Evolutionary conservation across 2,888 invertebrate species (phyloP).

Genomic region (Apotomis turbidana): DNA sequence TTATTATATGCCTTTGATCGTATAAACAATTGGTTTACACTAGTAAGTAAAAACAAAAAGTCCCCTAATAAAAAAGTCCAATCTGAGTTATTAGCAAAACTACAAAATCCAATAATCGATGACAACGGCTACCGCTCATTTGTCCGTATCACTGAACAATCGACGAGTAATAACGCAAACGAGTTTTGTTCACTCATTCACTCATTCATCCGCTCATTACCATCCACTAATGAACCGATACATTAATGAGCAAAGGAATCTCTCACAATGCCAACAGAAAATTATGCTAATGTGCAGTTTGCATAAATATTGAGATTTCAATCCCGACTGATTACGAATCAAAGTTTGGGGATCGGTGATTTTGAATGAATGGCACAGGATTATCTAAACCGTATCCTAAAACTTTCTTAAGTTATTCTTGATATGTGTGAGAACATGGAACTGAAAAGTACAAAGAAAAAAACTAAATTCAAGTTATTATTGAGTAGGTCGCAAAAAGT

Average conservation of each 20-base stretch:
- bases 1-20: too few relatives aligned
- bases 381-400: too few relatives aligned
- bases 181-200: slow-evolving; percentile 26
- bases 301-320: slow-evolving; percentile 1
- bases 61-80: too few relatives aligned
- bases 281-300: slow-evolving; percentile 9
- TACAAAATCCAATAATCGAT: background rate
- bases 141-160: slow-evolving; percentile 27
- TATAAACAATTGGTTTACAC: too few relatives aligned
- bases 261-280: slow-evolving; percentile 16
- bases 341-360: background rate
- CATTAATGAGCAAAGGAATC: slow-evolving; percentile 22
- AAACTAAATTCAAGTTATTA: too few relatives aligned
- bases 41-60: too few relatives aligned
- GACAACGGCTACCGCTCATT: background rate
- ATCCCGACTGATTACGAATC: slow-evolving; percentile 9
- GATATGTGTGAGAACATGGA: too few relatives aligned
- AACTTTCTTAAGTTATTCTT: too few relatives aligned
- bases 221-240: slow-evolving; percentile 32
- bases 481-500: too few relatives aligned
- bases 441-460: too few relatives aligned
- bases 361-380: too few relatives aligned
- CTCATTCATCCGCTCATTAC: slow-evolving; percentile 29
- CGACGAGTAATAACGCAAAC: slow-evolving; percentile 37
- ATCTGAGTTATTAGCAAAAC: background rate